Base-by-base conservation (phyloP, 2,113 vertebrate species). In the Syngnathus typhle region DNA sequence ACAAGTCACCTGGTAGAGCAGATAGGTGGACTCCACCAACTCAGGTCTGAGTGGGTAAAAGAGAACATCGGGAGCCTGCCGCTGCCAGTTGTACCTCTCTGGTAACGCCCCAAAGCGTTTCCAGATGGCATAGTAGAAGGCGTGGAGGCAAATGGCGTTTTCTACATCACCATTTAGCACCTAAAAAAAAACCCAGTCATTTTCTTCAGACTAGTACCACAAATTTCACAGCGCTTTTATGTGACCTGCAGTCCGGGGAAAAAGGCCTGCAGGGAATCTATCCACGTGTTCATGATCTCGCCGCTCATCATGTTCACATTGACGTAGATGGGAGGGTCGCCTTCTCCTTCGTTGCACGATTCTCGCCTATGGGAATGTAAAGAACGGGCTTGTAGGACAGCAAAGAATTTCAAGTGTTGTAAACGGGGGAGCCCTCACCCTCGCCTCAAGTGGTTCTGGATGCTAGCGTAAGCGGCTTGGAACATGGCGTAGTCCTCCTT, bases 51-150 rank as follows among this genome's bases (percentile, higher is more conserved):
- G 90, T 0, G 98, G 96, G 63, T 99, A 99, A 69, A 99, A 99
- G 27, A 94, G 93, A 64, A 99, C 94, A 43, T 99, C 98, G 0
- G 98, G 95, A 1, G 95, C 94, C 84, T 98, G 95, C 47, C 98
- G 87, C 69, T 98, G 96, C 98, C 98, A 99, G 92, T 99, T 99
- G 81, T 96, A 99, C 54, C 98, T 89, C 81, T 99, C 98, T 0
- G 98, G 96, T 66, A 99, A 91, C 55, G 98, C 96, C 13, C 95
- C 98, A 0, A 94, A 99, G 11, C 98, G 94, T 64, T 95, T 98
- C 98, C 98, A 99, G 49, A 99, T 97, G 82, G 96, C 95, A 21
- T 99, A 99, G 86, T 99, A 98, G 83, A 99, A 99, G 73, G 98
- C 96, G 36, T 99, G 98, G 12, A 99, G 93, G 83, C 98, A 99